Evolutionary conservation across 1,140 invertebrate species (phyloP).

Genomic region (Atta texana): DNA sequence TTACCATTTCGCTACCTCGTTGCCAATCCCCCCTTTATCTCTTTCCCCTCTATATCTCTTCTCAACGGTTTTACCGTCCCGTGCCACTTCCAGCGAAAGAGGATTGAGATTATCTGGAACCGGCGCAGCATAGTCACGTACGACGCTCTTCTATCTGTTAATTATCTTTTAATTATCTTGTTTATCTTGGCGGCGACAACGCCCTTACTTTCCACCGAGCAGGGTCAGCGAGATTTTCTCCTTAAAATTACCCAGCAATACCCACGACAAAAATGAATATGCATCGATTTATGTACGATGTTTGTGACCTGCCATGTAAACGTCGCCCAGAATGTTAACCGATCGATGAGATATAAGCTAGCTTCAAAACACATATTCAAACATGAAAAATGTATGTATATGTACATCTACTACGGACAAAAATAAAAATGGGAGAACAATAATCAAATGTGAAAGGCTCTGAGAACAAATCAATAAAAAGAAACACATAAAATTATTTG

Average conservation of each 20-base stretch:
- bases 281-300: slow-evolving; percentile 23
- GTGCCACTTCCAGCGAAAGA: slow-evolving; percentile 58
- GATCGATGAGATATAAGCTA: slow-evolving; percentile 14
- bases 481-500: too few relatives aligned
- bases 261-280: slow-evolving; percentile 25
- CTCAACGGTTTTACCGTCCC: slow-evolving; percentile 32
- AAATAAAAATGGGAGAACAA: background rate
- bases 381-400: background rate
- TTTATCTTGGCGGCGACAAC: slow-evolving; percentile 78
- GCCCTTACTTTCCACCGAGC: background rate
- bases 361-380: background rate
- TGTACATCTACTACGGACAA: too few relatives aligned
- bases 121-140: slow-evolving; percentile 71
- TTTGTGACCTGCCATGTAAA: slow-evolving; percentile 33
- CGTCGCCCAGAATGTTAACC: background rate
- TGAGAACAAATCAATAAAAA: background rate
- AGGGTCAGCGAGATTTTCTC: background rate
- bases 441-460: too few relatives aligned
- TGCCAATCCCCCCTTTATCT: too few relatives aligned
- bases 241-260: slow-evolving; percentile 70
- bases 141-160: slow-evolving; percentile 73
- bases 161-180: slow-evolving; percentile 83
- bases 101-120: slow-evolving; percentile 73
- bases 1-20: slow-evolving; percentile 54
- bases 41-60: too few relatives aligned